Evolutionary conservation across 1,140 invertebrate genomes (phyloP).

Genomic region (Procambarus virginalis): DNA sequence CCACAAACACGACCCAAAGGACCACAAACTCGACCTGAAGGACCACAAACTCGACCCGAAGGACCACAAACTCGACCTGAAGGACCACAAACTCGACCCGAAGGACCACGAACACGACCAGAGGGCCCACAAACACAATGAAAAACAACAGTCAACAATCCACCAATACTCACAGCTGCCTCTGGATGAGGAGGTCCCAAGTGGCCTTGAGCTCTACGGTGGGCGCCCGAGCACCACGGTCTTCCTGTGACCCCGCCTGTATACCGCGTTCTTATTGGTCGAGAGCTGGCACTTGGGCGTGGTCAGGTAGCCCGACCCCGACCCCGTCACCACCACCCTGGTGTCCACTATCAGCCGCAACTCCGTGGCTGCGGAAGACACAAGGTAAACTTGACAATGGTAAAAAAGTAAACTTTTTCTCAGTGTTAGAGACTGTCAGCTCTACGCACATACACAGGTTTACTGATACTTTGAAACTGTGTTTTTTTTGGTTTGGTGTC

Average conservation of each 20-base stretch:
- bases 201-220: slow-evolving; percentile 88
- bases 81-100: not conserved
- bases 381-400: not conserved
- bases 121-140: not conserved
- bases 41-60: too few relatives aligned
- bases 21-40: not conserved
- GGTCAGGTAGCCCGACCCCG: slow-evolving; percentile 33
- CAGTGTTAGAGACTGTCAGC: too few relatives aligned
- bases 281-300: not conserved
- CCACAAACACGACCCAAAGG: not conserved
- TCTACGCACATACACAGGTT: too few relatives aligned
- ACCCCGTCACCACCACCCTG: slow-evolving; percentile 6
- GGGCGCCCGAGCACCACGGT: slow-evolving; percentile 85
- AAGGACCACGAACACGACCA: not conserved
- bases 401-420: too few relatives aligned
- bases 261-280: not conserved
- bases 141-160: too few relatives aligned
- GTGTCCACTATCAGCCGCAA: slow-evolving; percentile 55
- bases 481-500: too few relatives aligned
- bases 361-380: slow-evolving; percentile 22
- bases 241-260: slow-evolving; percentile 75
- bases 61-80: too few relatives aligned
- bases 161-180: slow-evolving; percentile 84
- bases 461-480: too few relatives aligned
- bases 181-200: slow-evolving; percentile 90